These are phyloP conservation scores for Tyria jacobaeae DNA, from an alignment of 2,888 invertebrate species.

Conservation along the genomic window DNA sequence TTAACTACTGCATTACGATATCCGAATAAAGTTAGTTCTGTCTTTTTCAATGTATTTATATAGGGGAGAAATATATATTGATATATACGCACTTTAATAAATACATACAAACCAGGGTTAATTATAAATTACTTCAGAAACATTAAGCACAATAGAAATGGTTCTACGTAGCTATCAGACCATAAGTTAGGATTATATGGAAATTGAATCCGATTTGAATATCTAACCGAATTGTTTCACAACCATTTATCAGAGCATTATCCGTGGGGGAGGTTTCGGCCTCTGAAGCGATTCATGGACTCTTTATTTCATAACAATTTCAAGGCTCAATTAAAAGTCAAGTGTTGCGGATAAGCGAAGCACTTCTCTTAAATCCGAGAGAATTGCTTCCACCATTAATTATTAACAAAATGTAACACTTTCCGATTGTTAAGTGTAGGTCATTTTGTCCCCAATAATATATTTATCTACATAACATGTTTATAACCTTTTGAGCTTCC, in stretches of 20 bases:
- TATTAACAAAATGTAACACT: slow-evolving; percentile 7
- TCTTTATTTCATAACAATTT: slow-evolving; percentile 44
- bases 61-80: neutral
- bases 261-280: slow-evolving; percentile 40
- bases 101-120: too few species aligned
- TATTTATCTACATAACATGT: neutral
- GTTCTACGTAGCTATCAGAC: slow-evolving; percentile 30
- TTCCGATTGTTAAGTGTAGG: too few species aligned
- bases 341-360: slow-evolving; percentile 31
- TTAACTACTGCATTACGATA: too few species aligned
- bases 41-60: too few species aligned
- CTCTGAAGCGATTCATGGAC: slow-evolving; percentile 50
- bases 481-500: neutral
- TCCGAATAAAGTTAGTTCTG: too few species aligned
- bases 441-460: too few species aligned
- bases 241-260: slow-evolving; percentile 55
- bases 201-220: slow-evolving; percentile 57
- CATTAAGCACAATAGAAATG: slow-evolving; percentile 14
- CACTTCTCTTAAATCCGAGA: slow-evolving; percentile 21
- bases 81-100: too few species aligned
- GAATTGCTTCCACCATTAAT: slow-evolving; percentile 21
- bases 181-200: slow-evolving; percentile 48
- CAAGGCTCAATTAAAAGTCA: slow-evolving; percentile 44
- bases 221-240: slow-evolving; percentile 56
- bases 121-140: slow-evolving; percentile 1